phyloP scores from a whole-genome alignment of 2,888 invertebrate species.

The Reticulitermes lucifugus region DNA sequence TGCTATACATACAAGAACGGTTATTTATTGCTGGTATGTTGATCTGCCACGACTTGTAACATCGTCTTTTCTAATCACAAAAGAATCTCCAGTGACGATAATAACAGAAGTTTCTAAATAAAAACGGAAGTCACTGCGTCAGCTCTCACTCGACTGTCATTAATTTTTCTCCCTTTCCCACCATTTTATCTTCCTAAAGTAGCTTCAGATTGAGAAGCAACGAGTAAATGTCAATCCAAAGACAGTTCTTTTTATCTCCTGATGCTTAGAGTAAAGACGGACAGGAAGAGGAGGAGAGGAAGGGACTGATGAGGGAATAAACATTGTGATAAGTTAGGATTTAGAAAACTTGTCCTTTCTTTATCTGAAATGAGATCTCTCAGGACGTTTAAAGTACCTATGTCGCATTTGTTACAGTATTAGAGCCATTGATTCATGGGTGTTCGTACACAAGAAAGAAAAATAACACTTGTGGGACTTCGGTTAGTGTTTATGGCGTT shows the following conservation, averaged over 20 bases:
- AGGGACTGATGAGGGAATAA: not conserved
- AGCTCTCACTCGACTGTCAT: not conserved
- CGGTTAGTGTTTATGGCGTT: too few species aligned
- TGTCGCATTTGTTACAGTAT: not conserved
- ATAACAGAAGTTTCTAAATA: not conserved
- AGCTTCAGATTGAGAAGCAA: slow-evolving; percentile 22
- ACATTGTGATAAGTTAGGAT: not conserved
- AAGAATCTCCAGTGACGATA: not conserved
- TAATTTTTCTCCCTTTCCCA: not conserved
- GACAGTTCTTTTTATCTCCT: slow-evolving; percentile 8
- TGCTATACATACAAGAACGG: too few species aligned
- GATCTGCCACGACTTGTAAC: too few species aligned
- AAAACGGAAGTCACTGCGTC: not conserved
- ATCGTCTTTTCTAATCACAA: too few species aligned
- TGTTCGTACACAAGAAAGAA: not conserved
- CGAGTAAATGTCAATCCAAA: slow-evolving; percentile 22
- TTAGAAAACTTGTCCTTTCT: slow-evolving; percentile 10
- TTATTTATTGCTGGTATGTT: too few species aligned
- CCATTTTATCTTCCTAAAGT: not conserved
- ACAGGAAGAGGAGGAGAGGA: not conserved
- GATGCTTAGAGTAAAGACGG: not conserved
- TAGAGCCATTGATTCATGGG: not conserved
- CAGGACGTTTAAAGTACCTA: not conserved
- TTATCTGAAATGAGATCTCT: not conserved
- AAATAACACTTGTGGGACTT: not conserved